Conservation (phyloP, 1,140 invertebrate genomes). For the Protaetia brevitarsis region DNA sequence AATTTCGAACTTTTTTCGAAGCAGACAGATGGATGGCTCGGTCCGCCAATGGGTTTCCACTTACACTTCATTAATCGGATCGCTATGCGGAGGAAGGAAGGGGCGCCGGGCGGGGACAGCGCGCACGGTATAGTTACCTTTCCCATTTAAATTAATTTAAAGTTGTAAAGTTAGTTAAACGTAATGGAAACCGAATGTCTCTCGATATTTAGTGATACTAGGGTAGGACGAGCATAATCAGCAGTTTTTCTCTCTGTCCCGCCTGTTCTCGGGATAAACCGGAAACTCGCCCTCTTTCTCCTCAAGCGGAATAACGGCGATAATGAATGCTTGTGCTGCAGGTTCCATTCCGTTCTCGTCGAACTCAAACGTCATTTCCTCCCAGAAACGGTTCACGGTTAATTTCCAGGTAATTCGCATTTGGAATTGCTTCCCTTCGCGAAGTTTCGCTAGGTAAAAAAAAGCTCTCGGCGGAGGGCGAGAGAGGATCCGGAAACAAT, state of each 20-base stretch:
- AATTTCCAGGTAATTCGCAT: constrained; percentile 41
- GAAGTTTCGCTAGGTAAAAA: constrained; percentile 5
- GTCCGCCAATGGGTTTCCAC: not conserved
- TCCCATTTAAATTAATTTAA: constrained; percentile 23
- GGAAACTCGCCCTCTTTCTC: not conserved
- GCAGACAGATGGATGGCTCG: constrained; percentile 3
- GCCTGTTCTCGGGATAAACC: not conserved
- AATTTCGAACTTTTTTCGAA: constrained; percentile 11
- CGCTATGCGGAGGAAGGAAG: not conserved
- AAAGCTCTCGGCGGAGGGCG: too few species aligned
- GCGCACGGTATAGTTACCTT: not conserved
- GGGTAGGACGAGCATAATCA: constrained; percentile 28
- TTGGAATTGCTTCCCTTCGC: constrained; percentile 36
- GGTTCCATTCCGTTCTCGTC: constrained; percentile 23
- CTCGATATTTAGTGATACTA: constrained; percentile 35
- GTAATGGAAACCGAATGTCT: constrained; percentile 28
- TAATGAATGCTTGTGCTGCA: constrained; percentile 43
- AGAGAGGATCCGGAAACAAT: too few species aligned
- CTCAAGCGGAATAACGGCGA: constrained; percentile 20
- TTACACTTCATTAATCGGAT: constrained; percentile 1
- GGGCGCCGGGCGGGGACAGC: too few species aligned
- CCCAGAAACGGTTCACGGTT: constrained; percentile 36
- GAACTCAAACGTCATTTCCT: constrained; percentile 25
- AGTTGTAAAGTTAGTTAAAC: constrained; percentile 22
- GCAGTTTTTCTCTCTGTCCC: constrained; percentile 25